Base-by-base conservation (phyloP, 2,888 invertebrate species). In the Hyposoter didymator region DNA sequence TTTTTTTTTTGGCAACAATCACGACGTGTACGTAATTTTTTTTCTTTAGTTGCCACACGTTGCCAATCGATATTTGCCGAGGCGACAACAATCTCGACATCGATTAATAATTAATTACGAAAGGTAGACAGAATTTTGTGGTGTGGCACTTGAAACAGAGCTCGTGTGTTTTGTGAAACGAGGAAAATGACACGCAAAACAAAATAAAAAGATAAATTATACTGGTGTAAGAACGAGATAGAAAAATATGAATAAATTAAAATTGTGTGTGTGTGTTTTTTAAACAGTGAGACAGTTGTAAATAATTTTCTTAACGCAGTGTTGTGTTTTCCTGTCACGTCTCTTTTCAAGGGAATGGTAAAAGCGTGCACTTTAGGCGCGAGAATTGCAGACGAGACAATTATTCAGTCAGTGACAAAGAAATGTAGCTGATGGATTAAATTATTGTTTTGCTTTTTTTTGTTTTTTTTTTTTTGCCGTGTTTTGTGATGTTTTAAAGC, bases 311-410 rank as follows among this genome's bases (percentile, higher is more conserved):
- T 52, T 6, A 14, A 80, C 79, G 83, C 74, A 72, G 84, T 69
- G n/a, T 19, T 39, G 22, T 49, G 55, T 74, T 69, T 28, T 66
- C 28, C 59, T 45, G 66, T 81, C 73, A 72, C 73, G 19, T 52
- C 64, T 19, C 67, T 79, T 72, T 49, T 45, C 19, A 52, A 79
- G 55, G 70, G 78, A 59, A 28, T n/a, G 17, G 55, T 76, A 83
- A 64, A 84, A 87, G 74, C 67, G 78, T 88, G 82, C 81, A 89
- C 78, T 82, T 87, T 78, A 89, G 76, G 88, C 88, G 85, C 86
- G 55, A 59, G 39, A 32, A 72, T 84, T 84, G 84, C 84, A 47
- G 22, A 82, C 69, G 74, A 82, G 64, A 82, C 39, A 73, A 69
- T 79, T 80, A 78, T 78, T 84, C 69, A 80, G 85, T 80, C 75